phyloP scores from a whole-genome alignment of 2,888 invertebrate genomes.

The Dendrolimus houi region DNA sequence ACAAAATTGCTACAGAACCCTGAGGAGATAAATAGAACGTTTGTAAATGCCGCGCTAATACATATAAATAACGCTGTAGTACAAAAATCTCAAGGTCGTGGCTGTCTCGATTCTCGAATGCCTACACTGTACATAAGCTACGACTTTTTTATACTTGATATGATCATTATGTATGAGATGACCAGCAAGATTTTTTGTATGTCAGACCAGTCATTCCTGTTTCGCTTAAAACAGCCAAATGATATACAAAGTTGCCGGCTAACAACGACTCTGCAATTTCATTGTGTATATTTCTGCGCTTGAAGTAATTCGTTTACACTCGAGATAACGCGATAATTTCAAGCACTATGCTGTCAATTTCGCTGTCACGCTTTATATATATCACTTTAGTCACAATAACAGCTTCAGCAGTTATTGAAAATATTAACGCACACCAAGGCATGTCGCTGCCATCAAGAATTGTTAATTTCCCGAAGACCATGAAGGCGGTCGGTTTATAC shows the following conservation, averaged over 20 bases:
- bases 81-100: not conserved
- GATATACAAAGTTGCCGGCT: not conserved
- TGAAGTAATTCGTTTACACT: not conserved
- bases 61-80: too few relatives aligned
- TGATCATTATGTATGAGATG: not conserved
- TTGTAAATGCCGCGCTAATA: too few relatives aligned
- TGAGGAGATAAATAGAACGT: too few relatives aligned
- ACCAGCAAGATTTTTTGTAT: not conserved
- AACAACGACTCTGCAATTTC: not conserved
- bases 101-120: not conserved
- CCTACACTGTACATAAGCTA: not conserved
- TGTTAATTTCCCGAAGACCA: conserved; percentile 43
- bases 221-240: not conserved
- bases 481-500: conserved; percentile 60
- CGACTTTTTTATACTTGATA: not conserved
- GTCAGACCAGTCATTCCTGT: not conserved
- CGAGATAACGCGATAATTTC: not conserved
- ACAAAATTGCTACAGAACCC: too few relatives aligned
- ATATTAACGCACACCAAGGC: not conserved
- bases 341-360: not conserved
- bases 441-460: conserved; percentile 13
- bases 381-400: not conserved
- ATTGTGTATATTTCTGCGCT: not conserved
- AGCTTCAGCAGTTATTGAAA: not conserved
- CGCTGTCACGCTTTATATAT: not conserved